Percentiles rank a stretch among this genome's conserved stretches.
Conservation (phyloP, 2,888 invertebrate species). For the Entomobrya multifasciata region DNA sequence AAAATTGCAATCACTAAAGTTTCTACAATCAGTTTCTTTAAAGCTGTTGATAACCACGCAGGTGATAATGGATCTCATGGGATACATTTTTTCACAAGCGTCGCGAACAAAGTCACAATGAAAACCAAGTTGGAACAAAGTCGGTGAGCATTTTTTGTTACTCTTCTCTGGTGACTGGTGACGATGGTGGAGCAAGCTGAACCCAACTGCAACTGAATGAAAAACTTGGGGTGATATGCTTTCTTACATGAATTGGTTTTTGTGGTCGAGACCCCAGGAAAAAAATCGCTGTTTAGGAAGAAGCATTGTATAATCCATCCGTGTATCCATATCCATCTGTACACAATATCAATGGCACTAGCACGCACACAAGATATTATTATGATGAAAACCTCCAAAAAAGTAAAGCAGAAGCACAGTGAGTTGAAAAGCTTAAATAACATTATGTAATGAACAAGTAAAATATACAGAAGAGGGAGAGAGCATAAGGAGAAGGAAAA, state of each 20-base stretch:
- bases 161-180: neutral
- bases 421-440: too few species aligned
- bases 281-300: neutral
- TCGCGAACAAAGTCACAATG: too few species aligned
- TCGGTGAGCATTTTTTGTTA: neutral
- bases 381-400: neutral
- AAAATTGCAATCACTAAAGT: too few species aligned
- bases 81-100: too few species aligned
- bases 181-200: conserved; percentile 10
- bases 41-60: too few species aligned
- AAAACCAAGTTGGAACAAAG: too few species aligned
- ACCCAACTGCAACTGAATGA: conserved; percentile 55
- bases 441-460: neutral
- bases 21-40: too few species aligned
- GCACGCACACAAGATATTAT: conserved; percentile 17
- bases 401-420: too few species aligned
- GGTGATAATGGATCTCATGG: too few species aligned
- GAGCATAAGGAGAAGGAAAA: too few species aligned
- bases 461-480: neutral
- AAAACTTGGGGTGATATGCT: conserved; percentile 58
- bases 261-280: neutral
- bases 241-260: neutral
- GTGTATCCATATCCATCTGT: neutral
- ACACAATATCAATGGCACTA: conserved; percentile 27
- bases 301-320: neutral